A percentile compares a stretch with the other conserved stretches of the same genome.
phyloP scores from a whole-genome alignment of 2,113 vertebrate genomes.

The Ceratotherium simum region DNA sequence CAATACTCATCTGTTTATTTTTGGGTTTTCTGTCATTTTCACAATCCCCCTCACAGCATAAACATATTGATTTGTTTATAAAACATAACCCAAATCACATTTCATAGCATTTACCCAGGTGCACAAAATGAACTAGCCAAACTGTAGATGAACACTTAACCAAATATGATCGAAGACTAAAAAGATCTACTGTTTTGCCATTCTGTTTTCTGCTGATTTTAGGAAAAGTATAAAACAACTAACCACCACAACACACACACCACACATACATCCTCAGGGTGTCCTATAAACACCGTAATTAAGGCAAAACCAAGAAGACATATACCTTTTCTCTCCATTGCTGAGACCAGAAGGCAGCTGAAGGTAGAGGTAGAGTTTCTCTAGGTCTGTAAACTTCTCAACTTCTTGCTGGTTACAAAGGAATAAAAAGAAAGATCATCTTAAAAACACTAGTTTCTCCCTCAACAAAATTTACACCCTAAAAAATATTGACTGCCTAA shows the following conservation, averaged over 20 bases:
- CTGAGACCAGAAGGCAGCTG: slow-evolving; percentile 98
- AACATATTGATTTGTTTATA: not conserved
- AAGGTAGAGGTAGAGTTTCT: slow-evolving; percentile 99
- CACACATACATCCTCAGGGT: not conserved
- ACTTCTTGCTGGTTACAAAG: slow-evolving; percentile 96
- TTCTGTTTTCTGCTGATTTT: slow-evolving; percentile 38
- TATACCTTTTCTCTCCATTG: slow-evolving; percentile 96
- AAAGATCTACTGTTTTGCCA: not conserved
- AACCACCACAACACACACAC: not conserved
- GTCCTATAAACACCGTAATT: not conserved
- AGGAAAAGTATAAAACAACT: not conserved
- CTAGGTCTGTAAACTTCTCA: slow-evolving; percentile 99
- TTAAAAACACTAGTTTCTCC: not conserved
- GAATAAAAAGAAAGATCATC: slow-evolving; percentile 59
- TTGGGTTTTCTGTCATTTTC: slow-evolving; percentile 63
- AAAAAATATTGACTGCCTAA: slow-evolving; percentile 12
- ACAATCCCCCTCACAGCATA: not conserved
- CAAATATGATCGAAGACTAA: slow-evolving; percentile 28
- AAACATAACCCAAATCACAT: slow-evolving; percentile 19
- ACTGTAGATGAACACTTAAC: not conserved
- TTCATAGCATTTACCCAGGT: slow-evolving; percentile 17
- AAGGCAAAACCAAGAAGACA: slow-evolving; percentile 16
- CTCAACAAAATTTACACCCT: slow-evolving; percentile 16
- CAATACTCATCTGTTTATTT: not conserved
- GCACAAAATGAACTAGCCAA: slow-evolving; percentile 52